Conservation (phyloP, 2,113 vertebrate species). For the Gopherus flavomarginatus region DNA sequence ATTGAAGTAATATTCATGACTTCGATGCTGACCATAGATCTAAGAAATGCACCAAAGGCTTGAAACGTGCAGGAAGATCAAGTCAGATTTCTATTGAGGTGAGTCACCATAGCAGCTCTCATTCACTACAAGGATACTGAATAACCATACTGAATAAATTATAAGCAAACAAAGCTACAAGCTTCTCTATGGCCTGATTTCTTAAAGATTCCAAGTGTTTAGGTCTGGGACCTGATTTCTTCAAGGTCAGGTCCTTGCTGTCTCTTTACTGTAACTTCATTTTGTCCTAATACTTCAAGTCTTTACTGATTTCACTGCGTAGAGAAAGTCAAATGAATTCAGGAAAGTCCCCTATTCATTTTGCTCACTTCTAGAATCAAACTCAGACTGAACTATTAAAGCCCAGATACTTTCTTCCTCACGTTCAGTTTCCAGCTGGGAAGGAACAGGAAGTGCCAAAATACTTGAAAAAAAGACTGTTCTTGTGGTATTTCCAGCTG, state of each 20-base stretch:
- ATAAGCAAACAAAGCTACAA: not conserved
- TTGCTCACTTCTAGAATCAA: not conserved
- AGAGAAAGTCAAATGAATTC: fast-evolving
- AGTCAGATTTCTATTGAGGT: not conserved
- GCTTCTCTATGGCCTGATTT: not conserved
- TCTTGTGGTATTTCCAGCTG: not conserved
- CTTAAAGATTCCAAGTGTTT: fast-evolving
- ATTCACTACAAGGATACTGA: not conserved
- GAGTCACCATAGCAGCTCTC: not conserved
- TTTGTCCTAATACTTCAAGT: fast-evolving
- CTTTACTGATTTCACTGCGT: not conserved
- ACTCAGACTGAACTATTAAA: not conserved
- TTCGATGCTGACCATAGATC: too few species aligned
- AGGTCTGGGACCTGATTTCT: not conserved
- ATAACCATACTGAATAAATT: fast-evolving
- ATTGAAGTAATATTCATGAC: not conserved
- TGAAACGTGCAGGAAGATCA: fast-evolving
- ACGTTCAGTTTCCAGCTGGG: not conserved
- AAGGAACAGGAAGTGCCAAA: conserved; percentile 20
- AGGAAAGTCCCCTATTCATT: not conserved
- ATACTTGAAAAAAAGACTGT: not conserved
- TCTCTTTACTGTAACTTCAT: not conserved
- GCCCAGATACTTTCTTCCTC: not conserved
- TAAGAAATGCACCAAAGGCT: not conserved
- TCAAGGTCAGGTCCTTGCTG: fast-evolving